Evolutionary conservation across 2,797 vertebrate species (phyloP), one percentile per base, ranked within the genome.

Genomic region (Lithobates pipiens): DNA sequence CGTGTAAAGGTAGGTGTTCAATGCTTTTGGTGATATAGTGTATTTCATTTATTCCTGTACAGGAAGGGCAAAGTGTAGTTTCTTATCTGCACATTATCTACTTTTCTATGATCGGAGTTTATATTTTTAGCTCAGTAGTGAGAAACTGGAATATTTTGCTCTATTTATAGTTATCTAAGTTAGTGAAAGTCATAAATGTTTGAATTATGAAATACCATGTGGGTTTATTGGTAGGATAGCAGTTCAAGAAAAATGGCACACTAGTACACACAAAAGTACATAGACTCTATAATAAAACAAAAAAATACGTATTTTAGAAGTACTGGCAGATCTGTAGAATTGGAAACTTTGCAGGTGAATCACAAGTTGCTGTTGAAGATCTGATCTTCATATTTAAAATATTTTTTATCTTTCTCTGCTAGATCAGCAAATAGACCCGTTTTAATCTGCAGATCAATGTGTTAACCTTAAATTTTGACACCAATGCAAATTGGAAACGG

Each of bases 131-230:
- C 27, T 54, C 6, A 80, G 7, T 57, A n/a, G 71, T 42, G 27
- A 70, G 42, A 34, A 57, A 71, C 23, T 25, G 68, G 11, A 71
- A 54, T 36, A 73, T 6, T 11, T n/a, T 10, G 7, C 25, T 25
- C 81, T 83, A 83, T 83, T 75, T 32, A 75, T 75, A 83, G 72
- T 36, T 83, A n/a, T 50, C 39, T 23, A 83, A 68, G 34, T 65
- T 46, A 76, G 13, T 1, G 6, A 10, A 57, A 70, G 46, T 8
- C 68, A 61, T 72, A 72, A 57, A 71, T 6, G 15, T 15, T 1
- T 54, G 21, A 10, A 23, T 69, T 18, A 39, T 32, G 27, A 42
- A 75, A 50, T 15, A 11, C 16, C 67, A 21, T 54, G 25, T 16
- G 32, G 39, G 29, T 69, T 5, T 6, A 18, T 9, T 25, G 18